Conservation (phyloP, 37 sponge, comb jelly and placozoan species). For the Axinella damicornis region DNA sequence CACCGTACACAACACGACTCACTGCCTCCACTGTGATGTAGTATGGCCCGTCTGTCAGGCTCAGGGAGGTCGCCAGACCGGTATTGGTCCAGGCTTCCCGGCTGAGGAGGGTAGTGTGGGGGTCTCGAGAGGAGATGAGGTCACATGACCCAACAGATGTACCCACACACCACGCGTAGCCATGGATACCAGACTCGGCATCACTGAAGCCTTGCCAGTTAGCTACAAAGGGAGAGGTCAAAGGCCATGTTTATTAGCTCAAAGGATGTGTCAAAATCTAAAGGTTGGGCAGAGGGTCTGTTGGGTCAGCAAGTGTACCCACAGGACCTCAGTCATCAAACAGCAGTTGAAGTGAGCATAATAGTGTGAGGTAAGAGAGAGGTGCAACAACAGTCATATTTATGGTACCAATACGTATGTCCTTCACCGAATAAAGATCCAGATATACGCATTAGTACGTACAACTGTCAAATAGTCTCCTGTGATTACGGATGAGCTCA, state of each 20-base stretch:
- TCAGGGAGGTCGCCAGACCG: slow-evolving; percentile 36
- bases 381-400: too few relatives aligned
- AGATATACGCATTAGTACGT: too few relatives aligned
- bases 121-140: slow-evolving; percentile 37
- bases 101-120: slow-evolving; percentile 24
- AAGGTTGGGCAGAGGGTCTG: too few relatives aligned
- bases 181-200: slow-evolving; percentile 71
- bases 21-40: slow-evolving; percentile 82
- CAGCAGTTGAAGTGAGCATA: too few relatives aligned
- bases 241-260: too few relatives aligned
- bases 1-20: slow-evolving; percentile 80
- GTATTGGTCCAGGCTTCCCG: slow-evolving; percentile 61
- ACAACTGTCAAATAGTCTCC: too few relatives aligned
- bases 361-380: too few relatives aligned
- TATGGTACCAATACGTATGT: too few relatives aligned
- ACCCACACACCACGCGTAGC: slow-evolving; percentile 91
- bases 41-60: slow-evolving; percentile 79
- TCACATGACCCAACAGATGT: slow-evolving; percentile 59
- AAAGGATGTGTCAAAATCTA: background rate
- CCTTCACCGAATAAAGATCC: too few relatives aligned
- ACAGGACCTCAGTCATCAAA: too few relatives aligned
- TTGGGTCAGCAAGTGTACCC: background rate
- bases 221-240: slow-evolving; percentile 35
- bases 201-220: slow-evolving; percentile 86
- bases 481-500: too few relatives aligned